These are phyloP conservation scores for Phallusia fumigata DNA, from an alignment of 23 tunicate genomes.

Conservation along the genomic window DNA sequence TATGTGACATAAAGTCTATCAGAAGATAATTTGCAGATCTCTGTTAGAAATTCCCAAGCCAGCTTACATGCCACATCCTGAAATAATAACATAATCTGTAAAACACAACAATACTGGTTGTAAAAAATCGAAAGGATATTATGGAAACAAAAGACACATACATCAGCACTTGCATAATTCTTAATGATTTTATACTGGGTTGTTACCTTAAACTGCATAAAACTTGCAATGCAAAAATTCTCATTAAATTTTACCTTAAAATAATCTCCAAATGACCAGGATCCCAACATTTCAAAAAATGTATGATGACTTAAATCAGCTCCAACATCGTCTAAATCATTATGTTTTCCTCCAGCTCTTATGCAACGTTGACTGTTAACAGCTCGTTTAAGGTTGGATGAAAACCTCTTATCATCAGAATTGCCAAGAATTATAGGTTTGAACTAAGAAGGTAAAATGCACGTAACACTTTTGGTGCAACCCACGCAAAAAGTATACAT, in stretches of 20 bases:
- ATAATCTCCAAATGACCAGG: slow-evolving; percentile 94
- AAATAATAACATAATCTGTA: no score
- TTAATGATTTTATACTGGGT: no score
- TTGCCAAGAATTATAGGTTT: slow-evolving; percentile 58
- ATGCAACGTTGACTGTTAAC: slow-evolving; percentile 91
- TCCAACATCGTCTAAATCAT: slow-evolving; percentile 97
- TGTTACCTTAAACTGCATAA: no score
- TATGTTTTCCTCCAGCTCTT: slow-evolving; percentile 93
- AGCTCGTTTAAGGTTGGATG: slow-evolving; percentile 36
- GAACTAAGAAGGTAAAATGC: background rate
- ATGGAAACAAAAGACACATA: no score
- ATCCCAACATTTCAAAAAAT: slow-evolving; percentile 95
- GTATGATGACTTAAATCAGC: slow-evolving; percentile 78
- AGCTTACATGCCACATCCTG: slow-evolving; percentile 4
- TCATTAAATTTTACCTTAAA: no score
- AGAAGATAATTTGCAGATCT: slow-evolving; percentile 69
- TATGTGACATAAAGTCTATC: slow-evolving; percentile 91
- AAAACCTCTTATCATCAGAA: slow-evolving; percentile 13
- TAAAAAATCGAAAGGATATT: no score
- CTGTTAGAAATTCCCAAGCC: slow-evolving; percentile 79
- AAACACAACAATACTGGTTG: no score
- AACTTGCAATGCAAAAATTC: no score
- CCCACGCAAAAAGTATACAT: no score
- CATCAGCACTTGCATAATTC: no score
- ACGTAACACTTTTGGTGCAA: background rate